A percentile compares a stretch with the other conserved stretches of the same genome.
Conservation (phyloP, 2,888 invertebrate species). For the Leucophenga montana region DNA sequence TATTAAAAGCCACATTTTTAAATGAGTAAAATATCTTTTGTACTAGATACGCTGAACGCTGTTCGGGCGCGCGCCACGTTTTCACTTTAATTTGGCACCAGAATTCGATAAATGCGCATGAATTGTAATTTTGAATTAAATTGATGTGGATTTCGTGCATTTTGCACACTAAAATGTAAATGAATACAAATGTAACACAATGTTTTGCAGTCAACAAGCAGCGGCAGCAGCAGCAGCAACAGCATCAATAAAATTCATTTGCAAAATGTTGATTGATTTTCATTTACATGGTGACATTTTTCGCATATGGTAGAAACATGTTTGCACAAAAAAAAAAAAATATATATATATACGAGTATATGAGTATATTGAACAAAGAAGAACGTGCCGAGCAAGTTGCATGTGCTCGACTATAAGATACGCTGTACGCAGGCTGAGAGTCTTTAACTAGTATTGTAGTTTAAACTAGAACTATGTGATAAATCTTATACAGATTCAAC, state of each 20-base stretch:
- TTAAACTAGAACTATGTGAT: too few relatives aligned
- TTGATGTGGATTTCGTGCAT: conserved; percentile 45
- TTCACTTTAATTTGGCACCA: conserved; percentile 39
- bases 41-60: not conserved
- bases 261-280: conserved; percentile 57
- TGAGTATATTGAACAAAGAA: too few relatives aligned
- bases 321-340: too few relatives aligned
- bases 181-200: conserved; percentile 15
- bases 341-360: too few relatives aligned
- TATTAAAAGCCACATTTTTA: not conserved
- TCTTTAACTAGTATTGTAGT: too few relatives aligned
- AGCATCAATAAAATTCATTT: conserved; percentile 1
- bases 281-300: conserved; percentile 52
- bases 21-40: not conserved
- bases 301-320: not conserved
- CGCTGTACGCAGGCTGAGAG: too few relatives aligned
- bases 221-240: not conserved
- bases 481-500: too few relatives aligned
- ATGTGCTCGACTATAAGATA: too few relatives aligned
- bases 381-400: too few relatives aligned
- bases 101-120: conserved; percentile 56
- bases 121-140: conserved; percentile 63
- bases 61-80: not conserved
- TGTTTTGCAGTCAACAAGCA: not conserved
- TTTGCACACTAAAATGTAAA: conserved; percentile 13